Evolutionary conservation across 2,113 vertebrate species (phyloP), one percentile per base, ranked within the genome.

Genomic region (Formicarius rufipectus): DNA sequence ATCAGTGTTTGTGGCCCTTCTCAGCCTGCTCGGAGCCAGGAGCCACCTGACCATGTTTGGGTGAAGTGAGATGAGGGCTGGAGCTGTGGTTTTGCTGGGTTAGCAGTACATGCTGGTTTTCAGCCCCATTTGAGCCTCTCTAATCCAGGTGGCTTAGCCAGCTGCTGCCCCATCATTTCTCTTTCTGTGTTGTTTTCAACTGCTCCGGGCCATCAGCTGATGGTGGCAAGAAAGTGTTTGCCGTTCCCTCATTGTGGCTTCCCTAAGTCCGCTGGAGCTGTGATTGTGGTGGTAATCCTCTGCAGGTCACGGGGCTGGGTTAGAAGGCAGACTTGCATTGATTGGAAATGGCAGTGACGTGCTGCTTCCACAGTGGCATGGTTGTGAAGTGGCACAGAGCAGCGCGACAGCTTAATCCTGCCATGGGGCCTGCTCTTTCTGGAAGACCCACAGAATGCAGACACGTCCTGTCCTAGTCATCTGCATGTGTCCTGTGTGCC

Each of bases 261-360:
- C 35, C 22, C 80, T 83, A 17, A 79, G 81, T 39, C 67, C 0
- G 1, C 72, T 22, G 67, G 76, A 63, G 72, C 90, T 62, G 84
- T 16, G 84, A 96, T 93, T 94, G 93, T 94, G 71, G 35, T 8
- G 12, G 71, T 96, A 96, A 93, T 94, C 95, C 90, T 35, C 15
- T 39, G 71, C 60, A 4, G 84, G 80, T 59, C 62, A 17, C 4
- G 1, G 1, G 93, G 55, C 12, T 33, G 87, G 66, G 39, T 37
- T 50, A 20, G 44, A 18, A 74, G 40, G 12, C 78, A 60, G 85
- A 47, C 59, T 68, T 37, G 59, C 14, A 0, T 7, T 78, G 85
- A 90, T 69, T 77, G 89, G 82, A 35, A 56, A 39, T 0, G 80
- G 71, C 75, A 75, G 80, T 1, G 35, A 9, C 2, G 6, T 39